phyloP scores from a whole-genome alignment of 2,113 vertebrate species.

The Camelus bactrianus region DNA sequence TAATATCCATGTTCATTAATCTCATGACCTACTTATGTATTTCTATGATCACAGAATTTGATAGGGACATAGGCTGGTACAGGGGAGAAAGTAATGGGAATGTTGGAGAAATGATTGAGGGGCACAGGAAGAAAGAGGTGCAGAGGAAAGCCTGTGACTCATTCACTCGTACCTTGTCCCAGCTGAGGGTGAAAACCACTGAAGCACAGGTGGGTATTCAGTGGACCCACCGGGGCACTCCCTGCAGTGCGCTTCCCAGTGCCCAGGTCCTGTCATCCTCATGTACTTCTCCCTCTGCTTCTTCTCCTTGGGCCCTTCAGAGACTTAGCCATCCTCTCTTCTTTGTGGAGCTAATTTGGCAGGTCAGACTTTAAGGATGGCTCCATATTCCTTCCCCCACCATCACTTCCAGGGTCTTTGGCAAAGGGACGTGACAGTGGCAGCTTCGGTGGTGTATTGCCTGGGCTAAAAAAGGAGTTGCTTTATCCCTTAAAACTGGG shows the following conservation, averaged over 20 bases:
- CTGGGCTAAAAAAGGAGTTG: background rate
- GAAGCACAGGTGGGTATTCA: background rate
- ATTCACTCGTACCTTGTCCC: background rate
- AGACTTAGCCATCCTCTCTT: background rate
- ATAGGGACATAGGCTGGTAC: too few species aligned
- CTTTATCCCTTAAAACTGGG: background rate
- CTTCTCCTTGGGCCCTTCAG: background rate
- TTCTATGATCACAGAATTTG: background rate
- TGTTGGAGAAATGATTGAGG: background rate
- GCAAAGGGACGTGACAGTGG: background rate
- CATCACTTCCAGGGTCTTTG: background rate
- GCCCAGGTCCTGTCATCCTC: background rate
- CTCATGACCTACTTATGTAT: background rate
- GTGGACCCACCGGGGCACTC: background rate
- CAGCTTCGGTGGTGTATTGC: background rate
- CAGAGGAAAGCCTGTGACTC: background rate
- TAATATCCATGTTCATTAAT: background rate
- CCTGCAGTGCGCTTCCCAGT: background rate
- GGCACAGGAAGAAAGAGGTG: background rate
- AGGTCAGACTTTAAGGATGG: background rate
- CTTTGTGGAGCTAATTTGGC: background rate
- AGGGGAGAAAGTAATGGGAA: background rate
- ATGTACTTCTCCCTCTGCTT: fast-evolving
- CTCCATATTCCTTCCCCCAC: background rate
- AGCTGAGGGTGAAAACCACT: background rate